A percentile compares a stretch with the other conserved stretches of the same genome.
Conservation (phyloP, 2,113 vertebrate genomes). For the Calidris pugnax region DNA sequence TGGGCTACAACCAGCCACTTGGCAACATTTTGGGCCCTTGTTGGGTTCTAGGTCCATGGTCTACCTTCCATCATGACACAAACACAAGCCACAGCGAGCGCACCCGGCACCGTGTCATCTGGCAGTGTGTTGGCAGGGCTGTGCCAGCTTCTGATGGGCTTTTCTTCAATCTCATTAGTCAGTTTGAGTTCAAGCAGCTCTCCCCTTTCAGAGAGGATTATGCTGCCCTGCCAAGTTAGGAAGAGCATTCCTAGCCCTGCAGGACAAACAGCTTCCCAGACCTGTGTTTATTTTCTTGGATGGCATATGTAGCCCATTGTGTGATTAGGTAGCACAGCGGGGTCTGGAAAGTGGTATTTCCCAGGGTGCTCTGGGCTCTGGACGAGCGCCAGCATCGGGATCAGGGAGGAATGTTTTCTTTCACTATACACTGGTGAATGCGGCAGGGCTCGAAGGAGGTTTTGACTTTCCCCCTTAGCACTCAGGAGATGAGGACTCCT, state of each 20-base stretch:
- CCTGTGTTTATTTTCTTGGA: slow-evolving; percentile 71
- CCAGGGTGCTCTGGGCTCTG: slow-evolving; percentile 54
- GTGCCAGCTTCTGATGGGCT: slow-evolving; percentile 50
- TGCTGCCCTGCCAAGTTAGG: slow-evolving; percentile 61
- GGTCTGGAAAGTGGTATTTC: slow-evolving; percentile 58
- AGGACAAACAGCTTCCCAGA: slow-evolving; percentile 70
- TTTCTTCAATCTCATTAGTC: slow-evolving; percentile 55
- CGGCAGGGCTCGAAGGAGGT: slow-evolving; percentile 9
- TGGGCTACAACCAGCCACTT: neutral
- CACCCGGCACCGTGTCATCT: neutral
- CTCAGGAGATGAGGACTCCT: neutral
- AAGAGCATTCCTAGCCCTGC: slow-evolving; percentile 67
- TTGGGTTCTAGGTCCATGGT: neutral
- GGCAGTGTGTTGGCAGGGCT: neutral
- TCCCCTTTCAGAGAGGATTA: slow-evolving; percentile 64
- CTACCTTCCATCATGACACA: neutral
- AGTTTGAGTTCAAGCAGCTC: slow-evolving; percentile 60
- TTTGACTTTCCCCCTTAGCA: slow-evolving; percentile 31
- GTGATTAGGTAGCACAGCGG: slow-evolving; percentile 65
- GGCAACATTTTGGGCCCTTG: neutral
- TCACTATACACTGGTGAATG: slow-evolving; percentile 29
- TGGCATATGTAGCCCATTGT: slow-evolving; percentile 70
- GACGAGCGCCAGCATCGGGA: neutral
- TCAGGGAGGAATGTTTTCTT: slow-evolving; percentile 64
- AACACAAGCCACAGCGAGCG: neutral